Conservation (phyloP, 2,113 vertebrate species). For the Trachemys scripta region DNA sequence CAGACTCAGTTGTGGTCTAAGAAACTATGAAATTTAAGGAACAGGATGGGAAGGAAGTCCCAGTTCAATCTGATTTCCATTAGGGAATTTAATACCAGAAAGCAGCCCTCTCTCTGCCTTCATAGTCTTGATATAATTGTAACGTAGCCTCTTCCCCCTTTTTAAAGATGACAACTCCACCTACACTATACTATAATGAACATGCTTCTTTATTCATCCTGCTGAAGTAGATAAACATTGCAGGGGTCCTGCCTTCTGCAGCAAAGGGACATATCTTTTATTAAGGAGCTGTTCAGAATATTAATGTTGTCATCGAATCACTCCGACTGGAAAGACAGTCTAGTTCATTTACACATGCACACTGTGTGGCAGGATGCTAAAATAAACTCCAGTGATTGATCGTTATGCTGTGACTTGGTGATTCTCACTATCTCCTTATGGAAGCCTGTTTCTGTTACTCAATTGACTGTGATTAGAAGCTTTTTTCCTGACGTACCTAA, state of each 20-base stretch:
- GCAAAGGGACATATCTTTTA: neutral
- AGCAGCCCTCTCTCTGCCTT: neutral
- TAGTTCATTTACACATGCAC: accelerated
- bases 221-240: neutral
- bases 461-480: accelerated
- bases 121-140: neutral
- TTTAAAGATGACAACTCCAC: neutral
- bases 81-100: neutral
- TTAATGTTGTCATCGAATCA: neutral
- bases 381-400: neutral
- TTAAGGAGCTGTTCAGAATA: accelerated
- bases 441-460: neutral
- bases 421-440: neutral
- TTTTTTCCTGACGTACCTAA: accelerated
- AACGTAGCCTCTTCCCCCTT: neutral
- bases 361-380: accelerated
- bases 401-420: neutral
- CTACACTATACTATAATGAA: neutral
- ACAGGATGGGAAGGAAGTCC: neutral
- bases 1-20: accelerated
- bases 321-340: neutral
- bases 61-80: neutral
- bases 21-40: accelerated
- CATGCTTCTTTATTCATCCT: neutral
- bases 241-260: accelerated